These are phyloP conservation scores for Agrypnus murinus DNA, from an alignment of 2,888 invertebrate genomes.

Conservation along the genomic window DNA sequence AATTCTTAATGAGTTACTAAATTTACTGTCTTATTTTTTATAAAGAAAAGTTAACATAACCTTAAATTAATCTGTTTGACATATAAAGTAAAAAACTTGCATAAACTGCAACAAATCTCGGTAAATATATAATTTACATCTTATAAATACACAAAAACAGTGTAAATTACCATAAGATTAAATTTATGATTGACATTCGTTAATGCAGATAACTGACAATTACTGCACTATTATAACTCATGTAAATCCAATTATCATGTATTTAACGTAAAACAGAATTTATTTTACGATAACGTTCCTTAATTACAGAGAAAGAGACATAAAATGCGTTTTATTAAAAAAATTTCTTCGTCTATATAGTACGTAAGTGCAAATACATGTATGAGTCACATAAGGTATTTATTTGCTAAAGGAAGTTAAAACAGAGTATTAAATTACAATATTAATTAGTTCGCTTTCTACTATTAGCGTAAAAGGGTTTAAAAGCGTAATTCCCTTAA, in stretches of 20 bases:
- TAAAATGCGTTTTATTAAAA: neutral
- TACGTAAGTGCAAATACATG: constrained; percentile 35
- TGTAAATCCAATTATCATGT: constrained; percentile 37
- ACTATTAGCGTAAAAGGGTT: constrained; percentile 25
- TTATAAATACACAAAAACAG: neutral
- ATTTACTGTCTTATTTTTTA: too few species aligned
- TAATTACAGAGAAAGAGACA: constrained; percentile 22
- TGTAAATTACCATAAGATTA: constrained; percentile 17
- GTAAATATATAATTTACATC: neutral
- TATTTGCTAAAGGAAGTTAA: constrained; percentile 17
- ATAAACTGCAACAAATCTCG: neutral
- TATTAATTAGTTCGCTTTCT: constrained; percentile 34
- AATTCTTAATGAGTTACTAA: too few species aligned
- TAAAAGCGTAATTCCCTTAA: constrained; percentile 12
- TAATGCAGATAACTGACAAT: constrained; percentile 20
- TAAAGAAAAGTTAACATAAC: too few species aligned
- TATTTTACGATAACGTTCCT: constrained; percentile 36
- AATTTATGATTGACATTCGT: constrained; percentile 29
- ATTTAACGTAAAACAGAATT: constrained; percentile 25
- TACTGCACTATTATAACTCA: constrained; percentile 32
- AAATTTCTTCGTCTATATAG: constrained; percentile 12
- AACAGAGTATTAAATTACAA: constrained; percentile 30
- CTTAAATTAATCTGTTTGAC: neutral
- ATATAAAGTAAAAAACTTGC: neutral
- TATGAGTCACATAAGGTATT: constrained; percentile 29